Evolutionary conservation across 2,888 invertebrate species (phyloP), one percentile per base, ranked within the genome.

Genomic region (Aplocera efformata): DNA sequence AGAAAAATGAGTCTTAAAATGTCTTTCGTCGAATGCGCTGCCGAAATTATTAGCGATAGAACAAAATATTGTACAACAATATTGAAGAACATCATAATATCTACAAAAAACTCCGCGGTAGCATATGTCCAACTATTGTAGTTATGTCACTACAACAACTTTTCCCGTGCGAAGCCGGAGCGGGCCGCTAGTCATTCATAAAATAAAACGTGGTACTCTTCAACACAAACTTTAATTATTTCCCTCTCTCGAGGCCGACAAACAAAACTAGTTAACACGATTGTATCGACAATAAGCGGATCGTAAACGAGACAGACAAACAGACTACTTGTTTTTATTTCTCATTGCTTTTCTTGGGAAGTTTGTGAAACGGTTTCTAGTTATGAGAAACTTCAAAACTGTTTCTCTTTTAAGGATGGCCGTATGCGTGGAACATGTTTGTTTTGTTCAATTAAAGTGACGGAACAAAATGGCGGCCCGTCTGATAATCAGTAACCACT

Each of bases 231-330:
- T 52, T 50, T 46, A 42, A 50, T 53, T 49, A 52, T 54, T 54
- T 49, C 34, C 32, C 40, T 32, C 51, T 37, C 55, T 28, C 4
- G 35, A 25, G 50, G 42, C 32, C 26, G 10, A 44, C 13, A 25
- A 49, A 67, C 63, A 72, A 72, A 74, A 69, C 70, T 69, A 73
- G 75, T 80, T 77, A 75, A 68, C 72, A 63, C 75, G 80, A 79
- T 75, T 69, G 77, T 74, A 79, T n/a, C n/a, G n/a, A n/a, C 84
- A 83, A 83, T 84, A 83, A 84, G 83, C 82, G 55, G 56, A 52
- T 67, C 58, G 68, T 77, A 72, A 74, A 76, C 61, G 64, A 71
- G 72, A 73, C 68, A 70, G 71, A 60, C 67, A 67, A 62, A 68
- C 56, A 58, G 42, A 48, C 54, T 58, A 60, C 53, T 61, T 53